phyloP scores from a whole-genome alignment of 2,797 vertebrate species.

The Melopsittacus undulatus region DNA sequence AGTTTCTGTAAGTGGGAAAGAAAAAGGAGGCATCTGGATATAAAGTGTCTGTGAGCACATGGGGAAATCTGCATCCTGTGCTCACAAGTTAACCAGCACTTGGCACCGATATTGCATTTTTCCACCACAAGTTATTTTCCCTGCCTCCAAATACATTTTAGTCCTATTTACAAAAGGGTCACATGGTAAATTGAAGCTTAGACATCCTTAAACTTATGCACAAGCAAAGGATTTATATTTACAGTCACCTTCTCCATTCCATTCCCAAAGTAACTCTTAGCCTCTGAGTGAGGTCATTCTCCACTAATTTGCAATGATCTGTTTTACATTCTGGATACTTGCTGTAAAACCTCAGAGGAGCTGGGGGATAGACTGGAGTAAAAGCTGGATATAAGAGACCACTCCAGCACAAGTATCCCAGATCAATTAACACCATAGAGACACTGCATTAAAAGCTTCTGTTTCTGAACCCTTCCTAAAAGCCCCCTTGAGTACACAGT shows the following conservation, averaged over 20 bases:
- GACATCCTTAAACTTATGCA: not conserved
- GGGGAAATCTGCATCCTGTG: not conserved
- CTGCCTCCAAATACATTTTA: not conserved
- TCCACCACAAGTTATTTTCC: not conserved
- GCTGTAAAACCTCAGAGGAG: conserved; percentile 15
- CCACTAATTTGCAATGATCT: not conserved
- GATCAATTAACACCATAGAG: conserved; percentile 31
- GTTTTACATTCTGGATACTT: not conserved
- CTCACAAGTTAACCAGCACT: not conserved
- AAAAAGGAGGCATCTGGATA: not conserved
- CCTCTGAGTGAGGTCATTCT: not conserved
- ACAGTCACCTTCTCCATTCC: not conserved
- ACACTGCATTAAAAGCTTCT: not conserved
- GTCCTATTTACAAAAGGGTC: not conserved
- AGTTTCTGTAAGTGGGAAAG: not conserved
- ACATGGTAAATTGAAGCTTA: not conserved
- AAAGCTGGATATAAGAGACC: not conserved
- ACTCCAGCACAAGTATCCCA: not conserved
- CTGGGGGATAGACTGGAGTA: not conserved
- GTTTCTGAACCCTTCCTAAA: conserved; percentile 7
- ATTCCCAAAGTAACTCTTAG: not conserved
- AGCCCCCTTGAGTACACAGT: not conserved
- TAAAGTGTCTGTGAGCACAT: not conserved
- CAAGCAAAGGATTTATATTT: not conserved
- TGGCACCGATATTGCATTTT: not conserved